Percentiles rank a stretch among this genome's conserved stretches.
Conservation (phyloP, 1,140 invertebrate species). For the Luehdorfia chinensis region DNA sequence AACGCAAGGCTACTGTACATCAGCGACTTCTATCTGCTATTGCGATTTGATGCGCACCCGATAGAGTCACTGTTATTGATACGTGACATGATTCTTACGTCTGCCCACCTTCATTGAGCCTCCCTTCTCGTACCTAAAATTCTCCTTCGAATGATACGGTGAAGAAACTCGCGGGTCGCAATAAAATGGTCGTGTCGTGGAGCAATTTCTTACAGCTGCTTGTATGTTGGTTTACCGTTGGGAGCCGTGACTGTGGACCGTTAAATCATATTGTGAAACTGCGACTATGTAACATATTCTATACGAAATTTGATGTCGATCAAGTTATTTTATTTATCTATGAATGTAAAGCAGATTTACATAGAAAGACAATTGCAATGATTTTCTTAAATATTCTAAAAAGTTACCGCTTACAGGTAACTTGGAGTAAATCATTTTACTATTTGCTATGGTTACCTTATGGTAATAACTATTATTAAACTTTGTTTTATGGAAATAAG, state of each 20-base stretch:
- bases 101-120: neutral
- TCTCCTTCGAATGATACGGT: neutral
- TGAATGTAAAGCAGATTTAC: too few species aligned
- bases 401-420: too few species aligned
- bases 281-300: conserved; percentile 15
- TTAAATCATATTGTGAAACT: conserved; percentile 25
- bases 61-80: conserved; percentile 14
- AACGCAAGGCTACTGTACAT: neutral
- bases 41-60: conserved; percentile 10
- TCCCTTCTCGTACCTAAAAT: neutral
- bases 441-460: too few species aligned
- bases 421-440: too few species aligned
- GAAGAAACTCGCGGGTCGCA: neutral
- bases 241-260: conserved; percentile 19
- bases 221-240: neutral
- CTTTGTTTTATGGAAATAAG: too few species aligned
- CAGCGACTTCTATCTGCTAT: conserved; percentile 5
- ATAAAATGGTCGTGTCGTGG: conserved; percentile 3
- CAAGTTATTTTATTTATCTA: too few species aligned
- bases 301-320: conserved; percentile 12
- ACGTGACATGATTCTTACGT: conserved; percentile 11
- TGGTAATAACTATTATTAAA: too few species aligned
- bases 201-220: conserved; percentile 3
- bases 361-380: too few species aligned
- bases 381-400: too few species aligned